Percentiles rank a stretch among this genome's conserved stretches.
Conservation (phyloP, 2,113 vertebrate species). For the Illadopsis cleaveri region DNA sequence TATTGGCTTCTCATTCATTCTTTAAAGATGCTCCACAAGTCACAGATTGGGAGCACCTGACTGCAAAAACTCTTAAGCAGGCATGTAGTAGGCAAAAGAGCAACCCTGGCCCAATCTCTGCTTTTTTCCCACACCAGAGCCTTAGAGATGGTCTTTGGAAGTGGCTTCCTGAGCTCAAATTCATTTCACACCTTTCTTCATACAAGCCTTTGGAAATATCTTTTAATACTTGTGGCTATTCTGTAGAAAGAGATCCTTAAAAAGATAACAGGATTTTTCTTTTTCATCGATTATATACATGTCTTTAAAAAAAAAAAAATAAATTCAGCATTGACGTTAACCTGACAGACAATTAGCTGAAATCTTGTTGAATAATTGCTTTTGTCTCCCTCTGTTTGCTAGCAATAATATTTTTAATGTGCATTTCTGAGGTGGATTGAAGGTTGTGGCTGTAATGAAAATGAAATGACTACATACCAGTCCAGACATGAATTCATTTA, state of each 20-base stretch:
- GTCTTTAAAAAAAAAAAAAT: not conserved
- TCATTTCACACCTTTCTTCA: not conserved
- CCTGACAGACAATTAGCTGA: constrained; percentile 15
- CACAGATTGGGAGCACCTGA: not conserved
- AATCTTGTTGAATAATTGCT: constrained; percentile 32
- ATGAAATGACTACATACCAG: constrained; percentile 44
- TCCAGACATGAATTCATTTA: constrained; percentile 59
- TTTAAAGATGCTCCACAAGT: not conserved
- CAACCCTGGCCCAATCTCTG: not conserved
- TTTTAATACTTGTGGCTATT: not conserved
- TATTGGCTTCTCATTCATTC: not conserved
- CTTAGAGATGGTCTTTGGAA: not conserved
- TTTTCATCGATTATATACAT: not conserved
- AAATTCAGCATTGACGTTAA: not conserved
- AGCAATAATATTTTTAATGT: constrained; percentile 48
- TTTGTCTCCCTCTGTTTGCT: constrained; percentile 40
- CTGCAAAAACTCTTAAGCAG: not conserved
- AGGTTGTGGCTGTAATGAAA: constrained; percentile 50
- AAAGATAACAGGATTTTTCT: not conserved
- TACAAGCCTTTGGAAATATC: not conserved
- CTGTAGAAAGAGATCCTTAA: not conserved
- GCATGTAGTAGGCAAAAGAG: not conserved
- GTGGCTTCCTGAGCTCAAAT: not conserved
- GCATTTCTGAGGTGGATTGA: constrained; percentile 36
- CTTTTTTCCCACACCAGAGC: not conserved